Base-by-base conservation (phyloP, 2,113 vertebrate species). In the Tragelaphus strepsiceros region DNA sequence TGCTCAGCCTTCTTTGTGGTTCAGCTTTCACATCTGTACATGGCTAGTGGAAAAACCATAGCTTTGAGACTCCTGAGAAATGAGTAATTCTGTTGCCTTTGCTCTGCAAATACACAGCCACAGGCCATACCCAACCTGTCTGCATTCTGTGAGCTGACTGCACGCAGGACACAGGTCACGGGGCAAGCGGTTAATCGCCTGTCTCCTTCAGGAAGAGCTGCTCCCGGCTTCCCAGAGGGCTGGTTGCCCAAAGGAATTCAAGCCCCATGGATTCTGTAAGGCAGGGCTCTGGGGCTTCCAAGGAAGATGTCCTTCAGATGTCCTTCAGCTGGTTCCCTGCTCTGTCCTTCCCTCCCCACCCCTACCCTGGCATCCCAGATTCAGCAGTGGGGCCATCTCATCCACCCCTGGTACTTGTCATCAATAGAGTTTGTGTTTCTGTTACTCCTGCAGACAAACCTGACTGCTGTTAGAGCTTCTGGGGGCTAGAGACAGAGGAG, bases 201-300 rank as follows among this genome's bases (percentile, higher is more conserved):
- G n/a, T 64, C n/a, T 53, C 54, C 78, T 10, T 51, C 39, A n/a
- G 84, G 22, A 77, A 77, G 28, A 2, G 21, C 16, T 17, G 8
- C 39, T 58, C 51, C 6, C 0, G 0, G 35, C 39, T 9, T 16
- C 30, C 46, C 12, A 14, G 43, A 21, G 30, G 2, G 19, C 58
- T 2, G 2, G 21, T 6, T 0, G 16, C 16, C 1, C 24, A 4
- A 10, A 13, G 81, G 61, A 39, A n/a, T 14, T 28, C 7, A 12
- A n/a, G 39, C 59, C 16, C 0, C 0, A 0, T 1, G 17, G 1
- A 15, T 11, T 2, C 39, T 3, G 6, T 3, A 26, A 32, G 46
- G 46, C 46, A 5, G 64, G 22, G 13, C 7, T 5, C 22, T 13
- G 2, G 16, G n/a, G 46, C 15, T 24, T 54, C 12, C 12, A 6